Evolutionary conservation across 2,113 vertebrate genomes (phyloP).

Genomic region (Gadus macrocephalus): DNA sequence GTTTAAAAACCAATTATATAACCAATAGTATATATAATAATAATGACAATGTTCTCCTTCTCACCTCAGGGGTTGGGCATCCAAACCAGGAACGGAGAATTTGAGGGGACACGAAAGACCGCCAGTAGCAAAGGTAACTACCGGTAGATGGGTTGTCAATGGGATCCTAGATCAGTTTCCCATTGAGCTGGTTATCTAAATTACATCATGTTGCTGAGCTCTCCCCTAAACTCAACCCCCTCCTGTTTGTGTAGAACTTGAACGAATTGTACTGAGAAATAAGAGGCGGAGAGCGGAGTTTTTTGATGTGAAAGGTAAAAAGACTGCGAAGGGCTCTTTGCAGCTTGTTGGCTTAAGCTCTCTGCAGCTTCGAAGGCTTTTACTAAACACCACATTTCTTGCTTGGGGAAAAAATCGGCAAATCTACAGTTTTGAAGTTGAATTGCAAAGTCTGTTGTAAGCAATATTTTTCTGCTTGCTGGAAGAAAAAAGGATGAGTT

Average conservation of each 20-base stretch:
- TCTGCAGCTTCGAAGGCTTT: constrained; percentile 20
- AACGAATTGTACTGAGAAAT: constrained; percentile 84
- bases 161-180: background rate
- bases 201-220: too few species aligned
- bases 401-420: too few species aligned
- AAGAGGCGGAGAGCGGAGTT: constrained; percentile 87
- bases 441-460: too few species aligned
- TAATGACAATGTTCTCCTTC: constrained; percentile 15
- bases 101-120: constrained; percentile 57
- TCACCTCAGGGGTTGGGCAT: constrained; percentile 66
- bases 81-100: constrained; percentile 55
- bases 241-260: constrained; percentile 78
- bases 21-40: too few species aligned
- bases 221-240: background rate
- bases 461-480: too few species aligned
- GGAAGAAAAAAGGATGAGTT: background rate
- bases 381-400: background rate
- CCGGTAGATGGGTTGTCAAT: background rate
- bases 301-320: constrained; percentile 91
- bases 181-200: too few species aligned
- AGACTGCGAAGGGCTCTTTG: background rate
- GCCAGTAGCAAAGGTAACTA: constrained; percentile 82
- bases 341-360: background rate
- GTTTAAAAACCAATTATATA: too few species aligned
- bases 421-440: too few species aligned